Evolutionary conservation across 2,113 vertebrate species (phyloP).

Genomic region (Anarhynchus alexandrinus): DNA sequence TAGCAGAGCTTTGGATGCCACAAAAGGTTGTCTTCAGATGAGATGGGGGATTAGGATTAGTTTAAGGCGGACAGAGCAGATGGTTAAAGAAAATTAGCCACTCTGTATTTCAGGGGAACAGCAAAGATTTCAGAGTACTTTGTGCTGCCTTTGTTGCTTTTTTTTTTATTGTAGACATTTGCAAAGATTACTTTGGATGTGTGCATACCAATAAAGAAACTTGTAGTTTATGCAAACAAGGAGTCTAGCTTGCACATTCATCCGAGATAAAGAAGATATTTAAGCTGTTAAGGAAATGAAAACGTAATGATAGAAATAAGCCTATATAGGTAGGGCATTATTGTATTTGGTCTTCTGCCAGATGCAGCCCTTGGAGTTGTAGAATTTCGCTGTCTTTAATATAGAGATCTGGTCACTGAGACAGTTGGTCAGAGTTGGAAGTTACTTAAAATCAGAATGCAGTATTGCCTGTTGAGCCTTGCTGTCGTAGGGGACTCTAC

Average conservation of each 20-base stretch:
- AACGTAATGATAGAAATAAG: not conserved
- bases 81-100: not conserved
- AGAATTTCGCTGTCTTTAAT: not conserved
- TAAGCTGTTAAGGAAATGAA: not conserved
- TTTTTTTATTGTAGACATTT: not conserved
- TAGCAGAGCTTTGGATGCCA: not conserved
- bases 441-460: not conserved
- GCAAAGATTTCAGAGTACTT: not conserved
- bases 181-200: not conserved
- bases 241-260: not conserved
- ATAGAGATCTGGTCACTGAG: not conserved
- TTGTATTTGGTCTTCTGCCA: not conserved
- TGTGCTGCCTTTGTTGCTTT: not conserved
- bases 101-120: not conserved
- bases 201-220: not conserved
- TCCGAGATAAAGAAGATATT: not conserved
- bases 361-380: not conserved
- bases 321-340: not conserved
- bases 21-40: not conserved
- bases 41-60: not conserved
- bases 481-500: not conserved
- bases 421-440: not conserved
- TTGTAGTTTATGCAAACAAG: not conserved
- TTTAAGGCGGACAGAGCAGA: not conserved
- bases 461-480: conserved; percentile 5